Percentiles rank a stretch among this genome's conserved stretches.
phyloP scores from a whole-genome alignment of 1,140 invertebrate species.

The Anagrus nilaparvatae region DNA sequence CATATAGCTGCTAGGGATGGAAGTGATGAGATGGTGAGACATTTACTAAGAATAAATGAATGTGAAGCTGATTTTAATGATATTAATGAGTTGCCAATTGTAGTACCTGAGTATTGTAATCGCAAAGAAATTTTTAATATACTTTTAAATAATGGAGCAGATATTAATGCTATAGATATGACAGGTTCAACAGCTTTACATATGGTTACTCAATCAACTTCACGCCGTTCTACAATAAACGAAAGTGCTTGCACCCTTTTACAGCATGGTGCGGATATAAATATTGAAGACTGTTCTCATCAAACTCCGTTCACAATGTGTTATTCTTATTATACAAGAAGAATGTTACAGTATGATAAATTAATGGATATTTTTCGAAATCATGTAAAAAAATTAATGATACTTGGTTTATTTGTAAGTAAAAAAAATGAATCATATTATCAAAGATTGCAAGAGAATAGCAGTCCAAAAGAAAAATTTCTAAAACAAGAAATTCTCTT shows the following conservation, averaged over 20 bases:
- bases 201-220: too few species aligned
- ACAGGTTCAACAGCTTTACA: constrained; percentile 10
- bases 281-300: constrained; percentile 6
- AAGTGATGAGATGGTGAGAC: not conserved
- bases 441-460: not conserved
- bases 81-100: constrained; percentile 3
- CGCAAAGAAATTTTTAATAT: constrained; percentile 12
- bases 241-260: constrained; percentile 5
- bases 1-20: too few species aligned
- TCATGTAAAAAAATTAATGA: constrained; percentile 6
- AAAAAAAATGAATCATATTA: not conserved
- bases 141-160: constrained; percentile 6
- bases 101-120: constrained; percentile 1
- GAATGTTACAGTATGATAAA: not conserved
- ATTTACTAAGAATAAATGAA: not conserved
- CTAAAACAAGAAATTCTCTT: too few species aligned
- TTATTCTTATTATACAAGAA: too few species aligned
- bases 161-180: constrained; percentile 6
- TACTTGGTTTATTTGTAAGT: constrained; percentile 3
- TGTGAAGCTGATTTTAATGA: constrained; percentile 6
- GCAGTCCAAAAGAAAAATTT: constrained; percentile 6
- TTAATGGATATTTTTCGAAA: constrained; percentile 3
- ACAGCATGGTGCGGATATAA: constrained; percentile 6
- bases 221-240: not conserved
- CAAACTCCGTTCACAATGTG: constrained; percentile 6